Evolutionary conservation across 1,140 invertebrate genomes (phyloP).

Genomic region (Tribolium castaneum): DNA sequence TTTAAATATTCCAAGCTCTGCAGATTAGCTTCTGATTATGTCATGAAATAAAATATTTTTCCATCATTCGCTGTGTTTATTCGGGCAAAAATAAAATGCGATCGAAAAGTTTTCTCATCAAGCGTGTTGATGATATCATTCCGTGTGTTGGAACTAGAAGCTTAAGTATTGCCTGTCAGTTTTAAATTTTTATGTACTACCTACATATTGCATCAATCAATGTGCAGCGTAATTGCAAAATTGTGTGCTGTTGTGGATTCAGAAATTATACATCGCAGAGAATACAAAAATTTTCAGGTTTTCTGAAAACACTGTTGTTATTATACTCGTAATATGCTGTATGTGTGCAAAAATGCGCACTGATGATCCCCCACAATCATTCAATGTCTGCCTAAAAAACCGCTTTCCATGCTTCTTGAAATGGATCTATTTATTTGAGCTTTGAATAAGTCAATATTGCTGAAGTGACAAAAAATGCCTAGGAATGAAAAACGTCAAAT

Average conservation of each 20-base stretch:
- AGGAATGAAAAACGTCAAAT: background rate
- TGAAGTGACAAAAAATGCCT: background rate
- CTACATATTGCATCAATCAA: too few species aligned
- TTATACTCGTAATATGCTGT: background rate
- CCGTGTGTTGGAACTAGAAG: background rate
- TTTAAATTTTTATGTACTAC: background rate
- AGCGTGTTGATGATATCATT: background rate
- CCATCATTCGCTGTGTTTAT: background rate
- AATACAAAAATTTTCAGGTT: background rate
- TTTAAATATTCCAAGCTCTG: background rate
- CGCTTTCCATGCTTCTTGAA: background rate
- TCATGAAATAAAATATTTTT: background rate
- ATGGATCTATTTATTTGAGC: background rate
- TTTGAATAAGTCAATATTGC: background rate
- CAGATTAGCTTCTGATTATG: background rate
- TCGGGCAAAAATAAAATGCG: background rate
- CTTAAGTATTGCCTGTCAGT: background rate
- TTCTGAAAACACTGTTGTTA: background rate
- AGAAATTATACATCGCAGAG: too few species aligned
- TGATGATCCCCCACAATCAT: background rate
- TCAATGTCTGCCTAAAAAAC: background rate
- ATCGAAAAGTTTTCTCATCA: background rate
- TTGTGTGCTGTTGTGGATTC: too few species aligned
- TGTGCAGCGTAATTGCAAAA: too few species aligned
- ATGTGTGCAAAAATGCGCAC: background rate